Percentiles rank a stretch among this genome's conserved stretches.
Conservation (phyloP, 2,888 invertebrate species). For the Leptarthrus brevirostris region DNA sequence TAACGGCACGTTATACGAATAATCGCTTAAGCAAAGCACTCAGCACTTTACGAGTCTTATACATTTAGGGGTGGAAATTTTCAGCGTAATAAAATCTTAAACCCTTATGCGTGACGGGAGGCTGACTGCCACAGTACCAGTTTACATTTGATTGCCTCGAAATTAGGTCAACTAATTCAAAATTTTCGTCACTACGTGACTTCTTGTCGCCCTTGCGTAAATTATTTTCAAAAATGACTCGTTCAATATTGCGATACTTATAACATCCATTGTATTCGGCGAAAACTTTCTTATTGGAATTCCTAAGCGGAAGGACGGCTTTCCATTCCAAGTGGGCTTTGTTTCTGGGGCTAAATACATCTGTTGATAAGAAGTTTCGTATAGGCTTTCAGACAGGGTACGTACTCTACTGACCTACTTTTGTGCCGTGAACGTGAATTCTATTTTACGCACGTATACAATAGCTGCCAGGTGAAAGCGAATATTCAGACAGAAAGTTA, state of each 20-base stretch:
- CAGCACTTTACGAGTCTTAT: conserved; percentile 18
- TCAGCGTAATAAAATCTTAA: neutral
- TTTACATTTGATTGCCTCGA: conserved; percentile 32
- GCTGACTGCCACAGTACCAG: neutral
- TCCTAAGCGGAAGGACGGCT: neutral
- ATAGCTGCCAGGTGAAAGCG: conserved; percentile 24
- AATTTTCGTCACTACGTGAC: conserved; percentile 35
- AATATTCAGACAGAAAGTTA: conserved; percentile 12
- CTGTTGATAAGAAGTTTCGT: conserved; percentile 24
- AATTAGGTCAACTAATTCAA: conserved; percentile 41
- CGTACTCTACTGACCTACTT: conserved; percentile 18
- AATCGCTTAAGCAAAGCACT: conserved; percentile 30
- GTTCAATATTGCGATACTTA: neutral
- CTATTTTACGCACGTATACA: conserved; percentile 28
- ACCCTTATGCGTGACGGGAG: neutral
- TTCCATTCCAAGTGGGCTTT: conserved; percentile 7
- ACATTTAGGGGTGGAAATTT: neutral
- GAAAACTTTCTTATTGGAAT: conserved; percentile 32
- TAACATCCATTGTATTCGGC: neutral
- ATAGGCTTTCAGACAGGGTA: neutral
- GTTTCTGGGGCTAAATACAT: conserved; percentile 23
- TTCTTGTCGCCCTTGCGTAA: neutral
- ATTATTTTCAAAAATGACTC: neutral
- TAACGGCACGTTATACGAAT: conserved; percentile 15
- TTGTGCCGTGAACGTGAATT: neutral